Conservation (phyloP, 2,888 invertebrate species). For the Sinodicranocentrus sp. region DNA sequence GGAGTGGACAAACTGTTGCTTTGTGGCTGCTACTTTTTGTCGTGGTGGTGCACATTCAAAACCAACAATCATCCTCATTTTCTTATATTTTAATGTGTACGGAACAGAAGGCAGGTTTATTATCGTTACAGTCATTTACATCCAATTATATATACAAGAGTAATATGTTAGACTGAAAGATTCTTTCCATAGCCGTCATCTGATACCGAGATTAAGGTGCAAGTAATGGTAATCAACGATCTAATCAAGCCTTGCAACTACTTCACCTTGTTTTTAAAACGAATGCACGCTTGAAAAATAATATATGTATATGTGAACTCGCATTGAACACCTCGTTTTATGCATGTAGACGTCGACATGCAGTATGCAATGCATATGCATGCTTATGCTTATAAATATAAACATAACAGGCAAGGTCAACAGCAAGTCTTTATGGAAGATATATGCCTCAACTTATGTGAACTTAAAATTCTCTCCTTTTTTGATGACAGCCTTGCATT, state of each 20-base stretch:
- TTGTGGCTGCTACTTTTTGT: no score
- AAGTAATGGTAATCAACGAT: constrained; percentile 35
- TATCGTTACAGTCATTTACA: constrained; percentile 43
- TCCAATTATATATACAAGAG: constrained; percentile 29
- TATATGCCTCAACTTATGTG: no score
- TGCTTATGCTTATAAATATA: no score
- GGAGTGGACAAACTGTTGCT: constrained; percentile 1
- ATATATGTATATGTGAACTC: no score
- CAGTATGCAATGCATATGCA: no score
- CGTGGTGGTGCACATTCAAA: neutral
- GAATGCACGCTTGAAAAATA: constrained; percentile 13
- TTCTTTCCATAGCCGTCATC: constrained; percentile 19
- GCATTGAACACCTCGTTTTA: no score
- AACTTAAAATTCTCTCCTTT: no score
- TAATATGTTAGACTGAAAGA: neutral
- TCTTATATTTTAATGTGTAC: constrained; percentile 21
- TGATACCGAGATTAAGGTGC: constrained; percentile 55
- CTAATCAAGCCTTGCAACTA: constrained; percentile 37
- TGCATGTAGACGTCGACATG: no score
- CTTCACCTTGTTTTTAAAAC: constrained; percentile 5
- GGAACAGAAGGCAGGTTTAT: constrained; percentile 17
- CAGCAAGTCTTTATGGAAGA: no score
- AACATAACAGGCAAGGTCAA: neutral
- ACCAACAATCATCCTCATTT: constrained; percentile 1
- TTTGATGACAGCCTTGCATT: no score